These are phyloP conservation scores for Prietella phreatophila DNA, from an alignment of 2,113 vertebrate genomes.

Conservation along the genomic window DNA sequence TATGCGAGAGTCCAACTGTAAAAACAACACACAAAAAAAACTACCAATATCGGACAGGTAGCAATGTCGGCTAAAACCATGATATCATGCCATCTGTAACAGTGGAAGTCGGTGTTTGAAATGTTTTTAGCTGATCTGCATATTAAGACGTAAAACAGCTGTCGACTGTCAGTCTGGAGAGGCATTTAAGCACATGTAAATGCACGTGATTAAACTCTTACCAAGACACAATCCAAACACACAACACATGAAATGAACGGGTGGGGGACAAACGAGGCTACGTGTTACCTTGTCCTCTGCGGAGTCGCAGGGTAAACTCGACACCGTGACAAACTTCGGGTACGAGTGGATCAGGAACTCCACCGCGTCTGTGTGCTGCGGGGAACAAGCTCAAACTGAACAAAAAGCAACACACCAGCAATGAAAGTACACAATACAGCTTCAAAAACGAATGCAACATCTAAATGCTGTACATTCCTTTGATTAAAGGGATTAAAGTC, in stretches of 20 bases:
- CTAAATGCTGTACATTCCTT: background rate
- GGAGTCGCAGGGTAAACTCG: slow-evolving; percentile 79
- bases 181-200: background rate
- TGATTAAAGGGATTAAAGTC: background rate
- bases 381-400: background rate
- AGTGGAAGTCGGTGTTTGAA: background rate
- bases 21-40: background rate
- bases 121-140: background rate
- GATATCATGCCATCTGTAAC: background rate
- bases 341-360: slow-evolving; percentile 91
- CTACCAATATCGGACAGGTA: background rate
- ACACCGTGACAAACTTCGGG: slow-evolving; percentile 80
- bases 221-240: background rate
- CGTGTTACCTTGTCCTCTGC: slow-evolving; percentile 76
- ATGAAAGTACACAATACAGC: background rate
- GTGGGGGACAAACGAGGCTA: background rate
- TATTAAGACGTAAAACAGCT: background rate
- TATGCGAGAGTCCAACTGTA: background rate
- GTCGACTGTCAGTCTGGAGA: background rate
- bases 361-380: slow-evolving; percentile 79
- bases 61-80: background rate
- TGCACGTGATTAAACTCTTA: background rate
- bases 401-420: background rate
- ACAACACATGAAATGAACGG: background rate
- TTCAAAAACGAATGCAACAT: background rate